These are phyloP conservation scores for Drosophila planitibia DNA, from an alignment of 2,888 invertebrate species.

Conservation along the genomic window DNA sequence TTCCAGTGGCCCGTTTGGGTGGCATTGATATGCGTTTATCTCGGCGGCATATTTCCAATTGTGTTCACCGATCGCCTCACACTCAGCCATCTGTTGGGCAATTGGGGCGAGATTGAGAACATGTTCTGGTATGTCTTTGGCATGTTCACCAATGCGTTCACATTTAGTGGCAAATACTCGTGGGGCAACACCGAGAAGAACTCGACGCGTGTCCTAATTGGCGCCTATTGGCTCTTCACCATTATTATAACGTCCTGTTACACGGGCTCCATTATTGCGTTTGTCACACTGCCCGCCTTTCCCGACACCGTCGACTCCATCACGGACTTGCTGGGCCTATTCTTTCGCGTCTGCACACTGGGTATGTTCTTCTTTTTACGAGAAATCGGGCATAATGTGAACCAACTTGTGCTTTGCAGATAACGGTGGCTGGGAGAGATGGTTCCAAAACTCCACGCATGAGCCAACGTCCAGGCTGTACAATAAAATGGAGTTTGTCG, in stretches of 20 bases:
- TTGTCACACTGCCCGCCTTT: slow-evolving; percentile 91
- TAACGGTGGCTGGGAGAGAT: slow-evolving; percentile 91
- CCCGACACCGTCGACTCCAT: slow-evolving; percentile 91
- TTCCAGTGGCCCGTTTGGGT: slow-evolving; percentile 94
- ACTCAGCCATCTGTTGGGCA: slow-evolving; percentile 88
- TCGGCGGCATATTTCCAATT: slow-evolving; percentile 91
- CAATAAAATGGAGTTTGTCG: slow-evolving; percentile 89
- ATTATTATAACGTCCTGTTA: slow-evolving; percentile 94
- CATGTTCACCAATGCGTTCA: slow-evolving; percentile 93
- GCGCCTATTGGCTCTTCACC: slow-evolving; percentile 93
- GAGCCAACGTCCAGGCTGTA: slow-evolving; percentile 87
- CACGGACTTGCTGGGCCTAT: slow-evolving; percentile 88
- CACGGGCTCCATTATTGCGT: slow-evolving; percentile 93
- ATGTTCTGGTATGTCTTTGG: slow-evolving; percentile 96
- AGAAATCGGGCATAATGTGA: background rate
- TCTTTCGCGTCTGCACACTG: slow-evolving; percentile 90
- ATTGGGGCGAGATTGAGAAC: slow-evolving; percentile 91
- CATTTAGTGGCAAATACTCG: slow-evolving; percentile 89
- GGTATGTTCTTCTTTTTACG: slow-evolving; percentile 85
- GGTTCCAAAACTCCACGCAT: slow-evolving; percentile 91
- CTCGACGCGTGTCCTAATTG: slow-evolving; percentile 90
- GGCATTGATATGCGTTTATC: slow-evolving; percentile 89
- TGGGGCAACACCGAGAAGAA: slow-evolving; percentile 90
- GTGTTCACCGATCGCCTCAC: slow-evolving; percentile 91
- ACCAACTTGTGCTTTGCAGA: slow-evolving; percentile 84